Base-by-base conservation (phyloP, 2,113 vertebrate species). In the Scytalopus superciliaris region DNA sequence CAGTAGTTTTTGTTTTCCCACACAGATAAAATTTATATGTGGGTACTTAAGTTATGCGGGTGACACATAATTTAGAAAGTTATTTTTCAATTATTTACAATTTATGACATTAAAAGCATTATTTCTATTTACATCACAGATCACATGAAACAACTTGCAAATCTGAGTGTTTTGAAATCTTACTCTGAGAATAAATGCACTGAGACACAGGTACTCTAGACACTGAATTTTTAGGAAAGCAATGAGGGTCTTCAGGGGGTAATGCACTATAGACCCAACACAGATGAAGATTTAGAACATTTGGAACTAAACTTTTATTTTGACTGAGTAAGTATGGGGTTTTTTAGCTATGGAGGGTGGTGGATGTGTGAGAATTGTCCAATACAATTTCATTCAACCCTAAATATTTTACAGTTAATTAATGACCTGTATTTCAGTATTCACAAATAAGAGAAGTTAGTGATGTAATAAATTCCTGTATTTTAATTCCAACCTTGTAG, bases 281-380 rank as follows among this genome's bases (percentile, higher is more conserved):
- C 4, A 76, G 93, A 52, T 19, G 1, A 72, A 53, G 6, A 81
- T 49, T n/a, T 21, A 49, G 19, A 52, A 27, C 50, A 62, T 42
- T 67, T 16, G 75, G 14, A 84, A 62, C 9, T 57, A 74, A 39
- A 1, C 8, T n/a, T 79, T 52, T 70, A 33, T 18, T 85, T 76
- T 57, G 5, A 28, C 5, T 47, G 2, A 6, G 3, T 53, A 45
- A 56, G 17, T 33, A 60, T 19, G 7, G 9, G 8, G 1, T 6
- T 0, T 2, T 44, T 79, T 45, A 13, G 9, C 13, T 37, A 44
- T 31, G 17, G 31, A 79, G n/a, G 6, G 12, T 50, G 12, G 22
- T 37, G 12, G 33, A 50, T n/a, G 8, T 9, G 21, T 70, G 12
- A 33, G 14, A 81, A 84, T 27, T 69, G 7, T 27, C 62, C 35